Evolutionary conservation across 2,113 vertebrate genomes (phyloP).

Genomic region (Elgaria multicarinata): DNA sequence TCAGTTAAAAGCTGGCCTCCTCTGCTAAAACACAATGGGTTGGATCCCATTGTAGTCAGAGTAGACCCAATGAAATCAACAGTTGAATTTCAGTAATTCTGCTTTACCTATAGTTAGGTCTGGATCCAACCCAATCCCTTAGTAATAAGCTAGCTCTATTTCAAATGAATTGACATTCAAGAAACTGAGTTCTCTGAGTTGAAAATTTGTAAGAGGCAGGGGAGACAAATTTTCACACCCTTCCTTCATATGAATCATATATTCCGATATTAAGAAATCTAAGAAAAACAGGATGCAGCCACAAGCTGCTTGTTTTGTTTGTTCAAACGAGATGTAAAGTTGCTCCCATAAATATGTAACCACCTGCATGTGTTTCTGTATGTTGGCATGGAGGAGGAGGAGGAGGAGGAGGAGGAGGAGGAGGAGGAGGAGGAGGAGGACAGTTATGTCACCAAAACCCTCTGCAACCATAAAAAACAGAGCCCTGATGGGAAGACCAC

Average conservation of each 20-base stretch:
- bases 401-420: too few relatives aligned
- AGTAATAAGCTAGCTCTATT: too few relatives aligned
- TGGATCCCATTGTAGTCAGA: too few relatives aligned
- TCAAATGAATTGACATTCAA: not conserved
- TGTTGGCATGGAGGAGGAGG: too few relatives aligned
- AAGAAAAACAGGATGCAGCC: too few relatives aligned
- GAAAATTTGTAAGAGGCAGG: not conserved
- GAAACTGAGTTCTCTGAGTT: fast-evolving
- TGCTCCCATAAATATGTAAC: not conserved
- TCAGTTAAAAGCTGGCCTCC: not conserved
- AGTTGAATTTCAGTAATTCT: too few relatives aligned
- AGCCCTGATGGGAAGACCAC: not conserved
- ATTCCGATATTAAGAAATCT: not conserved
- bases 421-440: too few relatives aligned
- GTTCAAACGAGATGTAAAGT: not conserved
- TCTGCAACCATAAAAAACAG: not conserved
- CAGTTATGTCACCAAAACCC: not conserved
- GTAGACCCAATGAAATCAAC: too few relatives aligned
- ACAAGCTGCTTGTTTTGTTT: too few relatives aligned
- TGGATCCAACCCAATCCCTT: too few relatives aligned
- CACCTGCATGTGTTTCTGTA: not conserved
- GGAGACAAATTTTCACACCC: not conserved
- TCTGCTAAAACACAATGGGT: not conserved
- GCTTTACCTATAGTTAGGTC: too few relatives aligned
- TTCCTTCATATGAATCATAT: not conserved